Evolutionary conservation across 2,113 vertebrate species (phyloP).

Genomic region (Pogona vitticeps): DNA sequence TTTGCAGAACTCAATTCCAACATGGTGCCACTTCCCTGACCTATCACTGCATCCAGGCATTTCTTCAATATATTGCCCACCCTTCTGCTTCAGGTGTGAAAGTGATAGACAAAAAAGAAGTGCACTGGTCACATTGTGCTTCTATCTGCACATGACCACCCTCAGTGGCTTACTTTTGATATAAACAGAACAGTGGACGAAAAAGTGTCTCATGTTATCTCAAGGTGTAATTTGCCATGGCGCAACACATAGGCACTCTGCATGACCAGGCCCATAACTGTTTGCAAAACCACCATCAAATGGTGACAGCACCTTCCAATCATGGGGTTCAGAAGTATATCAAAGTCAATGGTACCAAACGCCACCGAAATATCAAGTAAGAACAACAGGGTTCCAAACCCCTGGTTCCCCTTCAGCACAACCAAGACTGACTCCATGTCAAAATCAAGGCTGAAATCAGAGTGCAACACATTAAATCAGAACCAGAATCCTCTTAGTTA

Average conservation of each 20-base stretch:
- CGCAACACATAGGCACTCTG: not conserved
- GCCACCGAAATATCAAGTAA: not conserved
- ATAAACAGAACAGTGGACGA: too few relatives aligned
- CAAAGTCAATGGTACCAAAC: not conserved
- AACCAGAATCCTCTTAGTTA: not conserved
- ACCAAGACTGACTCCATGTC: not conserved
- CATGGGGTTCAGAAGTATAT: not conserved
- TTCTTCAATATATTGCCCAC: too few relatives aligned
- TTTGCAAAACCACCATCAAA: not conserved
- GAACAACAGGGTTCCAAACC: not conserved
- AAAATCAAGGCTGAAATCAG: not conserved
- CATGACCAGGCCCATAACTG: not conserved
- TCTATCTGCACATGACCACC: not conserved
- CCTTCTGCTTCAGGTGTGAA: too few relatives aligned
- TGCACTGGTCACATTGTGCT: not conserved
- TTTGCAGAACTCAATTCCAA: too few relatives aligned
- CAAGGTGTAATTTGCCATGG: not conserved
- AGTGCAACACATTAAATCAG: not conserved
- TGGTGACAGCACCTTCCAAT: not conserved
- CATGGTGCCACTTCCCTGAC: too few relatives aligned
- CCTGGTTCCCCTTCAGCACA: not conserved
- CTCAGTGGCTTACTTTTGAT: too few relatives aligned
- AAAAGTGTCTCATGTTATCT: not conserved
- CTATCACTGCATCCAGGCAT: too few relatives aligned
- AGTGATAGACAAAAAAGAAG: too few relatives aligned